Evolutionary conservation across 2,113 vertebrate genomes (phyloP), one percentile per base, ranked within the genome.

Genomic region (Corythornis madagascariensis): DNA sequence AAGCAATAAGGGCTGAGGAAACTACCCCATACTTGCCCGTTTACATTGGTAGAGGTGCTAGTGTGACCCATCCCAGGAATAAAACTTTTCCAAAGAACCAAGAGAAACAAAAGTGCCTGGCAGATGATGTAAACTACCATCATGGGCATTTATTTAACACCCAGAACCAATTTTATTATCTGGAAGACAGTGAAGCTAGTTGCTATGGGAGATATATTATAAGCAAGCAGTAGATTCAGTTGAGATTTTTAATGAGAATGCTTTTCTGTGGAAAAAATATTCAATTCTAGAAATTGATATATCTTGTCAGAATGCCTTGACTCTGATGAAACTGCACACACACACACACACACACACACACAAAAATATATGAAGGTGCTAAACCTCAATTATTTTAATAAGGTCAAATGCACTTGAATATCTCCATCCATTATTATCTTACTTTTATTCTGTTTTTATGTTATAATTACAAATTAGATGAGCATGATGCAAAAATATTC

Each of bases 81-180:
- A 83, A 88, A 90, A 66, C 60, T 25, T 82, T 67, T 87, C 35
- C 38, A 43, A 94, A 91, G 82, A 25, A 87, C 20, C 40, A 90
- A 73, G 42, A 81, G 53, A 93, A 85, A 88, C 28, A 57, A 82
- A 63, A 67, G 60, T 24, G 70, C 12, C 25, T 81, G 29, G 25
- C 56, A 78, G 71, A 82, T 42, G 28, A 45, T 47, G 31, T 31
- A 45, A 83, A 22, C 38, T 55, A 64, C 29, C 15, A 56, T 26
- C n/a, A 11, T 16, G 12, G 38, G 26, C 6, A 35, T 42, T 80
- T 42, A 28, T 52, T 71, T 77, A 45, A 84, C 24, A 60, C 19
- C 26, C 47, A 56, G 24, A 16, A 74, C 16, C 0, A 1, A 15
- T 42, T 55, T 24, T 53, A 17, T 59, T 59, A 19, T 12, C n/a